These are phyloP conservation scores for Lasioglossum villosulum DNA, from an alignment of 2,888 invertebrate genomes.

Conservation along the genomic window DNA sequence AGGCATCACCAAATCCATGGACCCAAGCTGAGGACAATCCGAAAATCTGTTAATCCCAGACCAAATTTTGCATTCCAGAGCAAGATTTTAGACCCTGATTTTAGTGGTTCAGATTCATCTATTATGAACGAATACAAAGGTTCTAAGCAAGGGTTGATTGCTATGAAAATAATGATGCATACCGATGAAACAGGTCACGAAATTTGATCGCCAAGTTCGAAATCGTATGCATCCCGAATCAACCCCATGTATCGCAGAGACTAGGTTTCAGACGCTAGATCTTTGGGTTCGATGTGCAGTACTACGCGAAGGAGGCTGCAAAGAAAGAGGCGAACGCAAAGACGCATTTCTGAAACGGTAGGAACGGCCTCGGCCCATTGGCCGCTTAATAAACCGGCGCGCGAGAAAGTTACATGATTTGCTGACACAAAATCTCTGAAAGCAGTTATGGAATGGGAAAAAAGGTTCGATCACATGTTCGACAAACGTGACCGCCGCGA, in stretches of 20 bases:
- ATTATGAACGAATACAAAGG: background rate
- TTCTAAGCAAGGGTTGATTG: background rate
- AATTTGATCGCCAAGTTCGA: background rate
- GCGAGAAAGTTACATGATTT: slow-evolving; percentile 55
- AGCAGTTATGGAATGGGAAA: slow-evolving; percentile 48
- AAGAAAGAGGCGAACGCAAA: slow-evolving; percentile 43
- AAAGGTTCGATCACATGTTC: slow-evolving; percentile 73
- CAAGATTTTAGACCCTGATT: background rate
- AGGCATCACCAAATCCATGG: background rate
- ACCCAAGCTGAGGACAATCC: background rate
- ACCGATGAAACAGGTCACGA: background rate
- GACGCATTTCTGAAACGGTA: slow-evolving; percentile 47
- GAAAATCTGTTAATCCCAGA: background rate
- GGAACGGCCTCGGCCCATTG: slow-evolving; percentile 70
- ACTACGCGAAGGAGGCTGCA: background rate
- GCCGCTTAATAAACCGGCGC: slow-evolving; percentile 52
- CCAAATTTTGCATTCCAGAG: background rate
- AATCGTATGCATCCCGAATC: slow-evolving; percentile 21
- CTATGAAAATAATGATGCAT: background rate
- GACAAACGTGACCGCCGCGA: slow-evolving; percentile 73
- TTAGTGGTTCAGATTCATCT: background rate
- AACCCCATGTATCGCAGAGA: background rate
- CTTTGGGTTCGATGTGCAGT: background rate
- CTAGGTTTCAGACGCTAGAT: background rate
- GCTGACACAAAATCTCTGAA: slow-evolving; percentile 58